Evolutionary conservation across 64 coral and sea anemone species (phyloP).

Genomic region (Montipora sp.): DNA sequence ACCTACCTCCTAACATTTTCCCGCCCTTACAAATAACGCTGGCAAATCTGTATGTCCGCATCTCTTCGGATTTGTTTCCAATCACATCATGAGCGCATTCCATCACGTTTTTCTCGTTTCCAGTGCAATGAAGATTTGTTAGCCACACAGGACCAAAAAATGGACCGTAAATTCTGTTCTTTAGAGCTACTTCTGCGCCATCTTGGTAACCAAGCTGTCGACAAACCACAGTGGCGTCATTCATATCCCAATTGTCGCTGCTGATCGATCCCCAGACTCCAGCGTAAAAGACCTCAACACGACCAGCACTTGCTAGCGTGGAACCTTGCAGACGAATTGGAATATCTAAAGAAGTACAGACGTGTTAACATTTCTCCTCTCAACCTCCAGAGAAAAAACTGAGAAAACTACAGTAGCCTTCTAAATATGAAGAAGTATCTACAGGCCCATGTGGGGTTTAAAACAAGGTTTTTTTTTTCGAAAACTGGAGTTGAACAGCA

Average conservation of each 20-base stretch:
- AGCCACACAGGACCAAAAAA: background rate
- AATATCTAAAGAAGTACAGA: background rate
- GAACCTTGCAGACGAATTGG: constrained; percentile 19
- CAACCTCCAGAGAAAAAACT: too few relatives aligned
- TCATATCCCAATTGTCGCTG: background rate
- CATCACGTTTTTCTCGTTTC: background rate
- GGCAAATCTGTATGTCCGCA: background rate
- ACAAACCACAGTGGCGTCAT: constrained; percentile 2
- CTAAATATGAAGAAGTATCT: too few relatives aligned
- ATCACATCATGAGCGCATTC: constrained; percentile 2
- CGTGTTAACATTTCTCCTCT: too few relatives aligned
- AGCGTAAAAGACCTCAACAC: background rate
- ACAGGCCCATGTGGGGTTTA: too few relatives aligned
- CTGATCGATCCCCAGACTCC: constrained; percentile 37
- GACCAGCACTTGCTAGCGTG: background rate
- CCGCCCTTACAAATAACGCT: constrained; percentile 6
- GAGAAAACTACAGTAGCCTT: too few relatives aligned
- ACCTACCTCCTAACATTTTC: background rate
- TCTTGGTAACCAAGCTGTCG: constrained; percentile 24
- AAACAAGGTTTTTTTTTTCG: too few relatives aligned
- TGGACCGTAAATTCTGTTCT: background rate
- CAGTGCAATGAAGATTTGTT: constrained; percentile 7
- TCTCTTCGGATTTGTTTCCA: background rate
- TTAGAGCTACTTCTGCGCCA: background rate
- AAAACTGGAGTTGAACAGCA: too few relatives aligned